phyloP scores from a whole-genome alignment of 2,888 invertebrate species.

The Trichogramma dendrolimi region DNA sequence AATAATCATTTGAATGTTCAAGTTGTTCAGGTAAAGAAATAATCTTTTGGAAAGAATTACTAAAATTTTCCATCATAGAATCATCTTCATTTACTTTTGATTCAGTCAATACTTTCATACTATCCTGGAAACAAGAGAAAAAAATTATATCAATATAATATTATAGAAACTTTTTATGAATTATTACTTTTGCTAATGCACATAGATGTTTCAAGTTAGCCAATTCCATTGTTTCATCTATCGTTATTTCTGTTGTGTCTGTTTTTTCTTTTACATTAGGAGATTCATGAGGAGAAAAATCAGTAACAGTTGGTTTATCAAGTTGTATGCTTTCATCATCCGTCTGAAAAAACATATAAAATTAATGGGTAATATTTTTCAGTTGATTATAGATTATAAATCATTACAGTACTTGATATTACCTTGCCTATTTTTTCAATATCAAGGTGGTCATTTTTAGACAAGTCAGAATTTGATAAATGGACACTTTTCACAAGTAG shows the following conservation, averaged over 20 bases:
- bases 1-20: conserved; percentile 10
- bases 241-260: too few relatives aligned
- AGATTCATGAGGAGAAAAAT: too few relatives aligned
- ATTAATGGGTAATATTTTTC: too few relatives aligned
- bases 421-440: too few relatives aligned
- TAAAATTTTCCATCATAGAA: conserved; percentile 31
- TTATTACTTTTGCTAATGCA: neutral
- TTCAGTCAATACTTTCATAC: conserved; percentile 15
- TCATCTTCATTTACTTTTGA: conserved; percentile 12
- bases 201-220: too few relatives aligned
- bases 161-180: conserved; percentile 11
- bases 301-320: neutral
- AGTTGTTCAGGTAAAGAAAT: conserved; percentile 20
- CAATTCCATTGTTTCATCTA: too few relatives aligned
- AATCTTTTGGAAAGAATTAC: conserved; percentile 32
- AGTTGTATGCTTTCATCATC: too few relatives aligned
- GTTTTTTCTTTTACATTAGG: too few relatives aligned
- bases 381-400: too few relatives aligned
- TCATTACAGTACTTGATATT: too few relatives aligned
- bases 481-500: conserved; percentile 36
- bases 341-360: too few relatives aligned
- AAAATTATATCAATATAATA: conserved; percentile 27
- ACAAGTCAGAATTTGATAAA: neutral
- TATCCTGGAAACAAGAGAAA: conserved; percentile 27
- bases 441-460: neutral